Evolutionary conservation across 2,888 invertebrate genomes (phyloP).

Genomic region (Caenorhabditis sulstoni): DNA sequence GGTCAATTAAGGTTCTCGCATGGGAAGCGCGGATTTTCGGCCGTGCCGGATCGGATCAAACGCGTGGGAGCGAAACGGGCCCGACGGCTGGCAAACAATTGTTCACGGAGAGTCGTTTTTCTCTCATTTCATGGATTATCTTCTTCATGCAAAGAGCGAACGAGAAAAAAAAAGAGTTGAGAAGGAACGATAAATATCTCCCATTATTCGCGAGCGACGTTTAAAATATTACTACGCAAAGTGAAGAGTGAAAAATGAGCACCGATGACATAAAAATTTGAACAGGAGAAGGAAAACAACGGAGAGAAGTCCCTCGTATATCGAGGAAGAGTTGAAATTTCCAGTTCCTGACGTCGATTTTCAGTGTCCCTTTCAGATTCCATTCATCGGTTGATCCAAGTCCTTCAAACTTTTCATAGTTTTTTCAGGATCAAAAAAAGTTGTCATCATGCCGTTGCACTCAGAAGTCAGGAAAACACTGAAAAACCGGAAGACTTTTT

Average conservation of each 20-base stretch:
- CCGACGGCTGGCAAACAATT: slow-evolving; percentile 16
- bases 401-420: too few species aligned
- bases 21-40: slow-evolving; percentile 23
- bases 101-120: slow-evolving; percentile 28
- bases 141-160: slow-evolving; percentile 15
- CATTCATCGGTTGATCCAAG: too few species aligned
- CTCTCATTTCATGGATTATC: slow-evolving; percentile 41
- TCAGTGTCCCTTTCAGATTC: not conserved
- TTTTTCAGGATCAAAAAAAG: too few species aligned
- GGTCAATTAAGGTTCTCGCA: slow-evolving; percentile 32
- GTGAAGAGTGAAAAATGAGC: not conserved
- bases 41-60: slow-evolving; percentile 3
- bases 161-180: slow-evolving; percentile 16
- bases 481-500: too few species aligned
- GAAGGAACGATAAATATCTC: slow-evolving; percentile 45
- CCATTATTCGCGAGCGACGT: slow-evolving; percentile 33
- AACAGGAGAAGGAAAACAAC: too few species aligned
- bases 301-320: too few species aligned
- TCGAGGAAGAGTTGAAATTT: too few species aligned
- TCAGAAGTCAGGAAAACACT: too few species aligned
- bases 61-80: slow-evolving; percentile 17
- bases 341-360: too few species aligned
- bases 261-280: not conserved
- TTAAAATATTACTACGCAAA: slow-evolving; percentile 40
- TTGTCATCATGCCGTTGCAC: too few species aligned